Base-by-base conservation (phyloP, 2,113 vertebrate species). In the Naja naja region DNA sequence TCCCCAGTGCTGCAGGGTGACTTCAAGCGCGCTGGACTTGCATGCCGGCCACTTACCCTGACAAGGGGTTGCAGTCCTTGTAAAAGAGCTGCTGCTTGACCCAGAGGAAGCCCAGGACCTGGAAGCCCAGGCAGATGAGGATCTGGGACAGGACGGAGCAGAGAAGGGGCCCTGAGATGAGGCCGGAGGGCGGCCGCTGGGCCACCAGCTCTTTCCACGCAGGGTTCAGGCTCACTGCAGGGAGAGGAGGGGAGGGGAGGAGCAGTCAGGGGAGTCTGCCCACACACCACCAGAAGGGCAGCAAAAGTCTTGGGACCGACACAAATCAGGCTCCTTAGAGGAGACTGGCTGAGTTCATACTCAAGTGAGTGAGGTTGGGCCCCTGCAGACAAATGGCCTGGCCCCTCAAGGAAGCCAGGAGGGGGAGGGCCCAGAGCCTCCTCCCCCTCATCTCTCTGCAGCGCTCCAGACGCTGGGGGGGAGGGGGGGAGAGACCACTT, bases 131-230 rank as follows among this genome's bases (percentile, higher is more conserved):
- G 96, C 98, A 99, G 97, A 99, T 98, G 95, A 99, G 90, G 95
- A 99, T 99, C 97, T 99, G 99, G 94, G 98, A 98, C 54, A 99
- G 97, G 96, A 99, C 99, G 0, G 99, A 99, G 96, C 98, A 98
- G 92, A 99, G 97, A 93, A 99, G 98, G 64, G 98, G 97, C 91
- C 97, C 98, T 52, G 99, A 99, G 97, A 99, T 99, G 90, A 99
- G 98, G 93, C 99, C 99, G 18, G 99, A 98, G 0, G 99, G 99
- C 64, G 99, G 99, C 58, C 98, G 98, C 22, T 96, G 98, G 0
- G 99, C 96, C 91, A 99, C 99, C 47, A 99, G 98, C 91, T 99
- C 99, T 93, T 98, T 98, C 99, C 99, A 99, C 0, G 99, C 99
- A 69, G 99, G 98, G 94, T 99, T 99, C 96, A 99, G 97, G 98